Conservation (phyloP, 2,797 vertebrate species). For the Sciurus vulgaris region DNA sequence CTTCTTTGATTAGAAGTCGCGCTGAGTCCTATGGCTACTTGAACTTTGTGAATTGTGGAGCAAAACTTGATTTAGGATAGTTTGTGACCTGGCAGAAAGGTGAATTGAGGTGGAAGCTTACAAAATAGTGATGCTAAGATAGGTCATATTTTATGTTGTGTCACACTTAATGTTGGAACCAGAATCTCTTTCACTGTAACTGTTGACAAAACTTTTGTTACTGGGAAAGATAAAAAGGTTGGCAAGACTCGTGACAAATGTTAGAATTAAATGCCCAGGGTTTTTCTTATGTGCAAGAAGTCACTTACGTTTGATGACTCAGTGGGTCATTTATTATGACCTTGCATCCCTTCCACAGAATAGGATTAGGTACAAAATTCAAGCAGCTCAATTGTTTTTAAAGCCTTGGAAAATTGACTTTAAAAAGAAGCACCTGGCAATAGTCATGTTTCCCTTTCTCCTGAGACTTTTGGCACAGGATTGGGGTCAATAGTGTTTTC, state of each 20-base stretch:
- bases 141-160: not conserved
- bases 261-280: constrained; percentile 15
- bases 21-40: not conserved
- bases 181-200: not conserved
- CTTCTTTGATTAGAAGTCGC: constrained; percentile 10
- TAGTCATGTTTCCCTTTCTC: constrained; percentile 19
- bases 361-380: constrained; percentile 24
- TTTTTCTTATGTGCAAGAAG: constrained; percentile 1
- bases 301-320: not conserved
- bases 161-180: not conserved
- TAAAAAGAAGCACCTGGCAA: not conserved
- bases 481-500: constrained; percentile 4
- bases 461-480: constrained; percentile 38
- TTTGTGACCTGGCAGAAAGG: not conserved
- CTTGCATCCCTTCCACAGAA: not conserved
- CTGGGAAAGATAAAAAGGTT: not conserved
- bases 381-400: not conserved
- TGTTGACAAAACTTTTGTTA: constrained; percentile 32
- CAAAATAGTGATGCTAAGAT: not conserved
- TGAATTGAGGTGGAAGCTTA: not conserved
- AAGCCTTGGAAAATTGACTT: constrained; percentile 42
- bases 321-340: not conserved
- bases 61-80: not conserved
- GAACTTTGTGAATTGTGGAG: not conserved
- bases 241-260: not conserved